Evolutionary conservation across 2,888 invertebrate species (phyloP).

Genomic region (Diadegma fenestrale): DNA sequence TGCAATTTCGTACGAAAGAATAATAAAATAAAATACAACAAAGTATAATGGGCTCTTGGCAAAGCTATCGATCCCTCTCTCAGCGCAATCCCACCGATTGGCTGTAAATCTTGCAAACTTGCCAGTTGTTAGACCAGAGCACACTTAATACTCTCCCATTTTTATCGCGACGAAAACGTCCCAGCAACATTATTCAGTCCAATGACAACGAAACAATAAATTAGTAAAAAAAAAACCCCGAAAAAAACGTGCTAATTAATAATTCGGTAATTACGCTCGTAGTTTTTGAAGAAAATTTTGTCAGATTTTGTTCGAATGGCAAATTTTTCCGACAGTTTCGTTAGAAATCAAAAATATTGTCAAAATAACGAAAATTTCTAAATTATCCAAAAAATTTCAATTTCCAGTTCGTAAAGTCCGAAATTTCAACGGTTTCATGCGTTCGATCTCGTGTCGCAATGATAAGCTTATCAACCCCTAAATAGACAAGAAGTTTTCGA

Average conservation of each 20-base stretch:
- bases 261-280: not conserved
- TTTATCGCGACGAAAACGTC: slow-evolving; percentile 50
- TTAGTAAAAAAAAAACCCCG: not conserved
- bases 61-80: slow-evolving; percentile 61
- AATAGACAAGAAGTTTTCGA: not conserved
- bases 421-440: not conserved
- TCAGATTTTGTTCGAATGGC: no score
- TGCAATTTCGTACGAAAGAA: slow-evolving; percentile 71
- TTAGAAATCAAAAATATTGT: no score
- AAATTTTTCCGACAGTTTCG: no score
- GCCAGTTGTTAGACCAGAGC: slow-evolving; percentile 72
- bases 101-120: slow-evolving; percentile 77
- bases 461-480: not conserved
- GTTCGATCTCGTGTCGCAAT: not conserved
- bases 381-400: no score
- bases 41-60: slow-evolving; percentile 63
- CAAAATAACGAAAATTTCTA: no score
- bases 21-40: slow-evolving; percentile 75
- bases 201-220: not conserved
- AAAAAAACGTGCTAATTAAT: not conserved
- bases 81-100: slow-evolving; percentile 80
- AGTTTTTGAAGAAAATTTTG: no score
- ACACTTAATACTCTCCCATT: slow-evolving; percentile 71
- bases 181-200: slow-evolving; percentile 17
- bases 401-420: no score